A percentile compares a stretch with the other conserved stretches of the same genome.
Conservation (phyloP, 2,888 invertebrate genomes). For the Drosophila sordidapex region DNA sequence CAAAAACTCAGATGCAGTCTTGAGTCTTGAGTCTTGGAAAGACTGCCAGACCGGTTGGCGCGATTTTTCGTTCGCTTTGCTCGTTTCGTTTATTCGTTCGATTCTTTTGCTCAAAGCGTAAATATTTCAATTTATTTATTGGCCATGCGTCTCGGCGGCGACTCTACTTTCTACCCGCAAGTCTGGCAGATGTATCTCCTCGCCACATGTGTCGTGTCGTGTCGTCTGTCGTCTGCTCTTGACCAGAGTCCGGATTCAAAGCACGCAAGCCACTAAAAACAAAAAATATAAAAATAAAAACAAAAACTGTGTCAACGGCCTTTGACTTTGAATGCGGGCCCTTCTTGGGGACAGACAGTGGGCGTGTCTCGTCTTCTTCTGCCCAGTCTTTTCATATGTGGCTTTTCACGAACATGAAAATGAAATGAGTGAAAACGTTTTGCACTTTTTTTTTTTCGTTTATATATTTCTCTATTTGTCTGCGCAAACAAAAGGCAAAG, state of each 20-base stretch:
- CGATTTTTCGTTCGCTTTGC: conserved; percentile 11
- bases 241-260: conserved; percentile 54
- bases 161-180: conserved; percentile 64
- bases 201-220: conserved; percentile 53
- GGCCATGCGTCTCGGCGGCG: conserved; percentile 65
- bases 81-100: conserved; percentile 37
- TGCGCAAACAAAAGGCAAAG: conserved; percentile 60
- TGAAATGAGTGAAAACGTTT: conserved; percentile 73
- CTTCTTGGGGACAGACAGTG: conserved; percentile 49
- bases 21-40: not conserved
- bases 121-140: conserved; percentile 79
- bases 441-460: conserved; percentile 47
- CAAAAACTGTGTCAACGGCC: conserved; percentile 71
- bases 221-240: conserved; percentile 29
- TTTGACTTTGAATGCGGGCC: conserved; percentile 55
- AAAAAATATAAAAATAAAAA: conserved; percentile 17
- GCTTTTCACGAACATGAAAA: conserved; percentile 74
- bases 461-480: conserved; percentile 3
- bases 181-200: conserved; percentile 54
- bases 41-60: conserved; percentile 60
- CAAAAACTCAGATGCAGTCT: conserved; percentile 17
- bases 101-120: conserved; percentile 68
- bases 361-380: conserved; percentile 51
- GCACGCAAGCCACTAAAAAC: conserved; percentile 49
- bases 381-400: conserved; percentile 35